Conservation (phyloP, 2,797 vertebrate genomes). For the Nyctalus aviator region DNA sequence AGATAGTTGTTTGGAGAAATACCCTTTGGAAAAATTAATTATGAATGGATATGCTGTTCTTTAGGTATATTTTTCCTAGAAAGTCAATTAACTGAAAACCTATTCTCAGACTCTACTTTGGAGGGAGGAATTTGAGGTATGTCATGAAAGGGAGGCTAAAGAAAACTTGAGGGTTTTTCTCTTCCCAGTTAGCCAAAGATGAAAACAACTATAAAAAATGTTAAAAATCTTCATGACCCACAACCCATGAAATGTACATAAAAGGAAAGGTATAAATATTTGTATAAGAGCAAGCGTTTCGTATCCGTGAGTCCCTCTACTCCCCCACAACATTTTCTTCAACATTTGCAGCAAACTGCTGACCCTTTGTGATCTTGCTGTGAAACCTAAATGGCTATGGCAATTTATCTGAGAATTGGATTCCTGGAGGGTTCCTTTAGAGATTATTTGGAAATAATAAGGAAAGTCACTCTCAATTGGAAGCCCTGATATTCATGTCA, state of each 20-base stretch:
- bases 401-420: not conserved
- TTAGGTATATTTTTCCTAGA: not conserved
- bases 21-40: not conserved
- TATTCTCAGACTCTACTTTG: not conserved
- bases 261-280: not conserved
- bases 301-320: not conserved
- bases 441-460: constrained; percentile 19
- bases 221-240: not conserved
- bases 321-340: not conserved
- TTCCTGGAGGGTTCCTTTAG: constrained; percentile 2
- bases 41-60: not conserved
- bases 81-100: constrained; percentile 11
- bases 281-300: not conserved
- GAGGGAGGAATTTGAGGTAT: constrained; percentile 27
- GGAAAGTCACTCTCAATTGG: not conserved
- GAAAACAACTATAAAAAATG: constrained; percentile 16
- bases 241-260: not conserved
- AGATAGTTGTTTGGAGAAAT: constrained; percentile 3
- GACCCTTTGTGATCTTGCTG: not conserved
- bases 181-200: not conserved
- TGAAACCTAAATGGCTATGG: not conserved
- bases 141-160: not conserved
- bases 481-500: not conserved
- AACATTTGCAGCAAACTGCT: not conserved
- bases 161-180: not conserved